phyloP scores from a whole-genome alignment of 2,113 vertebrate genomes.

The Bujurquina vittata region DNA sequence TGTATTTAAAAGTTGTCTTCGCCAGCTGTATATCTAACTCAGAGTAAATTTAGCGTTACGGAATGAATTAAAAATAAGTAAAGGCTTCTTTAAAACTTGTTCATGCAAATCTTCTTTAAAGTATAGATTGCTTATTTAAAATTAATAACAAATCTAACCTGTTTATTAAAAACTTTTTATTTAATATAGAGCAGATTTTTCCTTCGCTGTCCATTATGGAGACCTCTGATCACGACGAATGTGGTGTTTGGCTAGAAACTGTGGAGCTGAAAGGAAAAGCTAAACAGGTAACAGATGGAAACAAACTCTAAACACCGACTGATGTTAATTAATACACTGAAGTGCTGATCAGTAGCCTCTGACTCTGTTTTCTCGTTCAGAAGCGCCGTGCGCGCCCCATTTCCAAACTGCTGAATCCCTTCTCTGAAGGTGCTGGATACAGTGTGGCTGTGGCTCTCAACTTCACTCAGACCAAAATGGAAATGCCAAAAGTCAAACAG shows the following conservation, averaged over 20 bases:
- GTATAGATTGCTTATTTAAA: neutral
- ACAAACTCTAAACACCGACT: neutral
- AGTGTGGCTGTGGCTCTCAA: conserved; percentile 74
- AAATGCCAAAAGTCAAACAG: conserved; percentile 80
- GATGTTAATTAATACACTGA: neutral
- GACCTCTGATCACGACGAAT: conserved; percentile 64
- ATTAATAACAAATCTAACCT: neutral
- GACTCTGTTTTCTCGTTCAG: conserved; percentile 45
- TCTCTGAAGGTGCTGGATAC: conserved; percentile 63
- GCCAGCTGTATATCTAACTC: neutral
- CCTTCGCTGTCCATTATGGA: conserved; percentile 58
- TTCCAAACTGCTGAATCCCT: conserved; percentile 77
- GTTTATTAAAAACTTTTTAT: neutral
- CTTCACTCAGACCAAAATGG: conserved; percentile 81
- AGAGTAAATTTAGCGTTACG: neutral
- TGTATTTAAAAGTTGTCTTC: neutral
- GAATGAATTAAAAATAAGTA: neutral
- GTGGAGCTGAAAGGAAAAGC: conserved; percentile 73
- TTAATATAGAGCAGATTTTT: neutral
- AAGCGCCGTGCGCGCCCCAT: conserved; percentile 63
- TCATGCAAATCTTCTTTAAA: neutral
- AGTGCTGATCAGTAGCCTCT: neutral
- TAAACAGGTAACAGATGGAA: conserved; percentile 64
- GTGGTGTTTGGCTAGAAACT: conserved; percentile 82
- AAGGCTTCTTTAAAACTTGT: neutral